Conservation (phyloP, 2,888 invertebrate species). For the Andrena dorsata region DNA sequence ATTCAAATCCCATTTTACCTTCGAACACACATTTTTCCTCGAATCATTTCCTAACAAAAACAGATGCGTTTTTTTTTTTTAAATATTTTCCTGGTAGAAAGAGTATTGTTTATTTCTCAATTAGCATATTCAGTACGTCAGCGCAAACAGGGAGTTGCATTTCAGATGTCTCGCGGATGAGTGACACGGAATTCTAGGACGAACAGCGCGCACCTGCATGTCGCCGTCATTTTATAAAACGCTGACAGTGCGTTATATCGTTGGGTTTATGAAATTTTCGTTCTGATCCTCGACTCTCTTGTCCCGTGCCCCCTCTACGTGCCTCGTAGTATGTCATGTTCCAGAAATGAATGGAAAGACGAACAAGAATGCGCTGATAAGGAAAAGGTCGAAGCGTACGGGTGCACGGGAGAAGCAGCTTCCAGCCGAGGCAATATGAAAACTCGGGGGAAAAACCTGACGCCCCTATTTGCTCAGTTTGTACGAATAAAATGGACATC, state of each 20-base stretch:
- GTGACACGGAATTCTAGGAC: not conserved
- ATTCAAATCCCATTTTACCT: not conserved
- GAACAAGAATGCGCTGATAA: constrained; percentile 54
- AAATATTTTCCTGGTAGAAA: not conserved
- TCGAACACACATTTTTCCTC: too few relatives aligned
- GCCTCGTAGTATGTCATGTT: constrained; percentile 19
- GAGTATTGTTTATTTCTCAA: not conserved
- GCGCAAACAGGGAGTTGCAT: not conserved
- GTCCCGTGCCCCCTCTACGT: constrained; percentile 9
- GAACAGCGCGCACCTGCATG: not conserved
- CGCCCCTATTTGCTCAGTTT: constrained; percentile 38
- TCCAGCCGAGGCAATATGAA: constrained; percentile 29
- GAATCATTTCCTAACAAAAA: too few relatives aligned
- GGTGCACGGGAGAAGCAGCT: not conserved
- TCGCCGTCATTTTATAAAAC: constrained; percentile 25
- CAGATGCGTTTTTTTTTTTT: not conserved
- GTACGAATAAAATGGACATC: constrained; percentile 49
- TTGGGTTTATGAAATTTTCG: constrained; percentile 57
- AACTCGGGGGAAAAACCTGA: constrained; percentile 34
- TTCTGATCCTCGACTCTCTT: constrained; percentile 28
- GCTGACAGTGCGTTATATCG: constrained; percentile 40
- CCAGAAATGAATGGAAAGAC: constrained; percentile 42
- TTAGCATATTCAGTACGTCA: not conserved
- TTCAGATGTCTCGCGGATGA: not conserved
- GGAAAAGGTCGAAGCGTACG: constrained; percentile 26